Conservation (phyloP, 2,888 invertebrate species). For the Drosophila diplacantha region DNA sequence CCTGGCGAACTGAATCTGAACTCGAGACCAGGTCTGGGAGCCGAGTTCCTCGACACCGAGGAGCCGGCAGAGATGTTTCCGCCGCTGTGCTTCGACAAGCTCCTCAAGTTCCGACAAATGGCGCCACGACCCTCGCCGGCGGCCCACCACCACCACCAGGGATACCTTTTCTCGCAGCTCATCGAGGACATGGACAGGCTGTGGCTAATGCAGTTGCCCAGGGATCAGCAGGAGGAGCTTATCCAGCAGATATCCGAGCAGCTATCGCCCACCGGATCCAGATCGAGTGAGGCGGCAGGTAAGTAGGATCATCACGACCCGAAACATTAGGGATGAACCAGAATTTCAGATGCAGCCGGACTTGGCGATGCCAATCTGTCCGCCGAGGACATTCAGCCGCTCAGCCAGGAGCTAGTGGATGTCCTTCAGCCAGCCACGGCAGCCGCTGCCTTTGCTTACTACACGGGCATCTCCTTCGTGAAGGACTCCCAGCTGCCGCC, state of each 20-base stretch:
- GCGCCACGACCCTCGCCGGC: constrained; percentile 15
- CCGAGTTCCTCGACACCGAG: constrained; percentile 67
- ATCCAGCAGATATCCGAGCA: constrained; percentile 72
- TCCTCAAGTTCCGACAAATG: constrained; percentile 66
- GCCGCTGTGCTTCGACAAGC: constrained; percentile 67
- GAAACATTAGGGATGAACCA: not conserved
- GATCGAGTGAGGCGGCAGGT: constrained; percentile 32
- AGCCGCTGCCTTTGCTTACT: constrained; percentile 65
- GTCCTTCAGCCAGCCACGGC: constrained; percentile 59
- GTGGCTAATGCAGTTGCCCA: constrained; percentile 70
- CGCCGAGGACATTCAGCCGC: constrained; percentile 41
- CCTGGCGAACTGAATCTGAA: constrained; percentile 4
- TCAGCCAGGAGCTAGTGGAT: constrained; percentile 57
- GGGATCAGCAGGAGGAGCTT: constrained; percentile 63
- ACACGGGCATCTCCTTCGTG: constrained; percentile 70
- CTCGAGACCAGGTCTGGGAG: constrained; percentile 23
- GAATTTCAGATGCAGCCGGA: not conserved
- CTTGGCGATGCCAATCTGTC: not conserved
- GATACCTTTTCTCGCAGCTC: constrained; percentile 75
- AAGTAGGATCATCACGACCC: not conserved
- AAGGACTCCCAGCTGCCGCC: constrained; percentile 53
- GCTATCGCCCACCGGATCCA: constrained; percentile 55
- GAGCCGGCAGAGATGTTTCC: constrained; percentile 75
- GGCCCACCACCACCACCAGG: constrained; percentile 12
- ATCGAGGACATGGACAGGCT: constrained; percentile 76